Evolutionary conservation across 2,113 vertebrate genomes (phyloP).

Genomic region (Tyrannus savana): DNA sequence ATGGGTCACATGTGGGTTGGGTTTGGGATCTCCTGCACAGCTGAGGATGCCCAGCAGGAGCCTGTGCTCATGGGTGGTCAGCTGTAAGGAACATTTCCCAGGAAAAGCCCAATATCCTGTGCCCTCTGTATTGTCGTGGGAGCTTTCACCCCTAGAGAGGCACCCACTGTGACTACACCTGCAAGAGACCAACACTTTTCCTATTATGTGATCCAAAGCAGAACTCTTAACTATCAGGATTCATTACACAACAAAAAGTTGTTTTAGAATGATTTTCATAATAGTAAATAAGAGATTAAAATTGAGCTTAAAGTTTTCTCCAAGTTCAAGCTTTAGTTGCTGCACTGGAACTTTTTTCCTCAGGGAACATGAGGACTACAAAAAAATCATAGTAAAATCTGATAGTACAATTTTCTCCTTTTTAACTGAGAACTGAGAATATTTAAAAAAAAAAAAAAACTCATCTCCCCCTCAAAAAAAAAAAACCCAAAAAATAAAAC

Average conservation of each 20-base stretch:
- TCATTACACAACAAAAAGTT: not conserved
- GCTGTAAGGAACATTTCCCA: not conserved
- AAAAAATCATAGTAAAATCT: not conserved
- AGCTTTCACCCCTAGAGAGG: not conserved
- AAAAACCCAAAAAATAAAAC: not conserved
- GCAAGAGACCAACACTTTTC: not conserved
- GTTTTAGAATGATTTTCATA: not conserved
- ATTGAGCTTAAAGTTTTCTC: not conserved
- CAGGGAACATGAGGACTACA: not conserved
- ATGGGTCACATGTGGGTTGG: not conserved
- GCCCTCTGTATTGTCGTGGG: not conserved
- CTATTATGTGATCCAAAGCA: not conserved
- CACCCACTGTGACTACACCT: not conserved
- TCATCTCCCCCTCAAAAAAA: not conserved
- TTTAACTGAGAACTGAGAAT: not conserved
- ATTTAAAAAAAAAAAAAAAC: not conserved
- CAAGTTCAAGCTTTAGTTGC: not conserved
- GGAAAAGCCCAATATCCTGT: not conserved
- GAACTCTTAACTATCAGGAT: not conserved
- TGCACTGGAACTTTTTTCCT: not conserved
- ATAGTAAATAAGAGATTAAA: not conserved
- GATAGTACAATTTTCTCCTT: not conserved
- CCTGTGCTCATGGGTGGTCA: not conserved
- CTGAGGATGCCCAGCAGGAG: not conserved
- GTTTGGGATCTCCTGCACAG: not conserved